A percentile compares a stretch with the other conserved stretches of the same genome.
phyloP scores from a whole-genome alignment of 2,797 vertebrate species.

The Cossypha dichroa region DNA sequence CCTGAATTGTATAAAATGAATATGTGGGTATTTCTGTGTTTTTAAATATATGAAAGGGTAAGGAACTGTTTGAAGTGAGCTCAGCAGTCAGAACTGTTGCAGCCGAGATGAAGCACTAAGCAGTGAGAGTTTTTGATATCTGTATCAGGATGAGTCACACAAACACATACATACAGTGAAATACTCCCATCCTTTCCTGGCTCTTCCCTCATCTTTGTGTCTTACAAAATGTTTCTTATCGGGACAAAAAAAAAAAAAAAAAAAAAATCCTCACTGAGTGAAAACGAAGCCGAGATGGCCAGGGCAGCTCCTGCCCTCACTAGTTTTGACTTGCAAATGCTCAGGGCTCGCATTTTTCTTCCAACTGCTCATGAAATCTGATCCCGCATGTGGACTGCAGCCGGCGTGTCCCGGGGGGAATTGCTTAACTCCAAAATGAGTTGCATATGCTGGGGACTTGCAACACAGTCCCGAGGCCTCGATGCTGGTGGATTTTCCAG shows the following conservation, averaged over 20 bases:
- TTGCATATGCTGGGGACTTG: constrained; percentile 77
- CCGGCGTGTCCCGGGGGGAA: constrained; percentile 71
- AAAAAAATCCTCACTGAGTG: neutral
- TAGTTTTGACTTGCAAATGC: constrained; percentile 81
- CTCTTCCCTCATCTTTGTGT: neutral
- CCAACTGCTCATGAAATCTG: constrained; percentile 77
- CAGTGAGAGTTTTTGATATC: neutral
- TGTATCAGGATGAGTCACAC: neutral
- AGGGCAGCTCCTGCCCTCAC: constrained; percentile 58
- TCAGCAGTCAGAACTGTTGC: neutral
- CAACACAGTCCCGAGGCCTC: constrained; percentile 65
- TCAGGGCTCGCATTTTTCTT: constrained; percentile 77
- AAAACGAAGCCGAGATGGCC: constrained; percentile 54
- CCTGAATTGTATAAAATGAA: rapidly evolving
- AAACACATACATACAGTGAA: neutral
- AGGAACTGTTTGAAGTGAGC: neutral
- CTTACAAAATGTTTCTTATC: constrained; percentile 27
- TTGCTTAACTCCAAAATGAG: constrained; percentile 81
- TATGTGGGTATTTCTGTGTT: rapidly evolving
- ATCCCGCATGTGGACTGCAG: constrained; percentile 76
- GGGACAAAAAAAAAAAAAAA: neutral
- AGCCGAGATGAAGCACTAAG: neutral
- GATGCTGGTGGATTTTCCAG: constrained; percentile 72
- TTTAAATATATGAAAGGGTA: neutral
- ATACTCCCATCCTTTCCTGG: neutral